These are phyloP conservation scores for Brachionus rotundiformis DNA, from an alignment of 1,140 invertebrate genomes.

Conservation along the genomic window DNA sequence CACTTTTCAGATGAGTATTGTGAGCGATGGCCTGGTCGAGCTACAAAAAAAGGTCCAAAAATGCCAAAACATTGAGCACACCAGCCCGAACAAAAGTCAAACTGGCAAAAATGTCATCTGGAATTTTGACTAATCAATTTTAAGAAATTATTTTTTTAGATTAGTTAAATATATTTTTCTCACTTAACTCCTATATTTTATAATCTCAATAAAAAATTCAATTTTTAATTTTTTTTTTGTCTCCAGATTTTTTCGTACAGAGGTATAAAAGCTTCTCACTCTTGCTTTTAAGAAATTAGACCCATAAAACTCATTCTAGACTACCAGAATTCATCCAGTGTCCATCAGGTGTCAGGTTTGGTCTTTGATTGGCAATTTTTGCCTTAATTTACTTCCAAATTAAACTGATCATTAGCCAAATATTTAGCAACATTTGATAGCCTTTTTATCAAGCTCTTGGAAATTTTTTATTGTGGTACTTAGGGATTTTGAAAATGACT, in stretches of 20 bases:
- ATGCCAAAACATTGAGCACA: neutral
- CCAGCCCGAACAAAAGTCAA: neutral
- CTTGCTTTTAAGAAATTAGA: neutral
- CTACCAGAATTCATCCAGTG: too few relatives aligned
- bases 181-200: neutral
- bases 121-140: constrained; percentile 34
- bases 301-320: too few relatives aligned
- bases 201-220: constrained; percentile 15
- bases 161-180: constrained; percentile 13
- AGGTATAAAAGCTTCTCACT: constrained; percentile 27
- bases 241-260: neutral
- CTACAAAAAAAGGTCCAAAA: constrained; percentile 37
- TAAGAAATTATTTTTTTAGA: constrained; percentile 22
- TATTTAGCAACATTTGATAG: too few relatives aligned
- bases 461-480: too few relatives aligned
- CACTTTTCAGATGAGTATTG: constrained; percentile 42
- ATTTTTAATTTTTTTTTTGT: constrained; percentile 13
- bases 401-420: too few relatives aligned
- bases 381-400: too few relatives aligned
- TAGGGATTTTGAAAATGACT: too few relatives aligned
- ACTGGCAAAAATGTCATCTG: neutral
- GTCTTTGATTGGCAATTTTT: too few relatives aligned
- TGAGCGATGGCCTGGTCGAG: constrained; percentile 30
- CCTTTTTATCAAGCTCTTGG: too few relatives aligned
- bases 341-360: too few relatives aligned